These are phyloP conservation scores for Aphidius gifuensis DNA, from an alignment of 1,140 invertebrate species.

Conservation along the genomic window DNA sequence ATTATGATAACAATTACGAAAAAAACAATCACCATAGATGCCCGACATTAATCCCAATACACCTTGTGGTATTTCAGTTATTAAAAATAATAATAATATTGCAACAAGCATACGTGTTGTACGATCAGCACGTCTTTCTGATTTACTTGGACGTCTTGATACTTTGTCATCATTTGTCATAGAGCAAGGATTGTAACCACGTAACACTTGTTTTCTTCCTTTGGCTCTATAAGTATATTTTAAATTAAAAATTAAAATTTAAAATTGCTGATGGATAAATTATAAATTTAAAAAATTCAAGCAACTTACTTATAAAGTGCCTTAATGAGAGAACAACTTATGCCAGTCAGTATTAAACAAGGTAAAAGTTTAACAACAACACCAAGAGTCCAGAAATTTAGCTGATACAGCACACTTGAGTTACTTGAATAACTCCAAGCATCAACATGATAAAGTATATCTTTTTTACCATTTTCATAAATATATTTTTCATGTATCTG, in stretches of 20 bases:
- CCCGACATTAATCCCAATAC: conserved; percentile 72
- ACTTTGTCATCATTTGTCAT: conserved; percentile 31
- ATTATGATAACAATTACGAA: conserved; percentile 69
- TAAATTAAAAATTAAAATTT: too few relatives aligned
- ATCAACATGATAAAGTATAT: conserved; percentile 39
- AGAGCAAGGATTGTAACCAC: conserved; percentile 61
- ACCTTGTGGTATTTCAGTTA: conserved; percentile 85
- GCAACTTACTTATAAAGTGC: conserved; percentile 59
- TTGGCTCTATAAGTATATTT: conserved; percentile 70
- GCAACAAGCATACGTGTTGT: conserved; percentile 90
- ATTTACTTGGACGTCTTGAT: conserved; percentile 55
- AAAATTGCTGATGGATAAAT: neutral
- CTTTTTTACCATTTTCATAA: conserved; percentile 30
- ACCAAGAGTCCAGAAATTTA: conserved; percentile 86
- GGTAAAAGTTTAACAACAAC: conserved; percentile 83
- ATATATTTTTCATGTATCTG: conserved; percentile 35
- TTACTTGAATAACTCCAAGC: conserved; percentile 36
- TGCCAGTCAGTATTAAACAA: conserved; percentile 77
- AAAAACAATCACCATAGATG: conserved; percentile 70
- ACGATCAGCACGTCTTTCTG: conserved; percentile 71
- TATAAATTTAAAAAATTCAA: too few relatives aligned
- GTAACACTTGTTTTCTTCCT: conserved; percentile 64
- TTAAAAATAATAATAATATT: conserved; percentile 78
- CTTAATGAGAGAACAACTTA: conserved; percentile 76
- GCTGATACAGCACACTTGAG: conserved; percentile 61